Base-by-base conservation (phyloP, 1,140 invertebrate species). In the Pseudomyrmex concolor region DNA sequence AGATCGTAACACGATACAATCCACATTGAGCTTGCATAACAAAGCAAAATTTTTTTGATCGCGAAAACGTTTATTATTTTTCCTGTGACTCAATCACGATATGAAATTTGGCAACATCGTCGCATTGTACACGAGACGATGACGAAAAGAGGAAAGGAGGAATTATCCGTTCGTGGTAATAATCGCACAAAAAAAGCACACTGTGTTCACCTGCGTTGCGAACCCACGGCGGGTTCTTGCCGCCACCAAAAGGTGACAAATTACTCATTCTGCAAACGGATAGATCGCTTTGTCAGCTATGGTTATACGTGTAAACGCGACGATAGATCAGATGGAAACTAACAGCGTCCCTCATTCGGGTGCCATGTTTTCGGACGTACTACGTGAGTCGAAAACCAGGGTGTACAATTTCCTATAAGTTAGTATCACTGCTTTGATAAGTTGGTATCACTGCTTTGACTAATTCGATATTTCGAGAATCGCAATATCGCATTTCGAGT, bases 151-250 rank as follows among this genome's bases (percentile, higher is more conserved):
- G 64, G 8, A 57, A 8, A 10, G 15, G n/a, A 17, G 19, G 0
- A 7, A 57, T 17, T n/a, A 19, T 7, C 17, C 5, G 9, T 25
- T 12, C 59, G 59, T 55, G n/a, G 50, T n/a, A 2, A 3, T 8
- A 25, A 19, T 22, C 57, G 8, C 17, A 10, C 10, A 88, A 63
- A 60, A 55, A 55, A 63, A 72, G 50, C 51, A 25, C 25, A 45
- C 64, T 1, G 17, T 1, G 90, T 84, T 93, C 90, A 92, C 94
- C 93, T 91, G 94, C 91, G 64, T 94, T 94, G 50, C 95, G 93
- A 73, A 94, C 95, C 95, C 95, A 96, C 10, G 95, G 95, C 57
- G 95, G 94, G 86, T 95, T 96, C 87, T 96, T 96, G 48, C 93
- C 93, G 74, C 92, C 94, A 7, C 95, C 95, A 83, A 95, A 95